A percentile compares a stretch with the other conserved stretches of the same genome.
Evolutionary conservation across 2,797 vertebrate species (phyloP).

Genomic region (Gymnothorax javanicus): DNA sequence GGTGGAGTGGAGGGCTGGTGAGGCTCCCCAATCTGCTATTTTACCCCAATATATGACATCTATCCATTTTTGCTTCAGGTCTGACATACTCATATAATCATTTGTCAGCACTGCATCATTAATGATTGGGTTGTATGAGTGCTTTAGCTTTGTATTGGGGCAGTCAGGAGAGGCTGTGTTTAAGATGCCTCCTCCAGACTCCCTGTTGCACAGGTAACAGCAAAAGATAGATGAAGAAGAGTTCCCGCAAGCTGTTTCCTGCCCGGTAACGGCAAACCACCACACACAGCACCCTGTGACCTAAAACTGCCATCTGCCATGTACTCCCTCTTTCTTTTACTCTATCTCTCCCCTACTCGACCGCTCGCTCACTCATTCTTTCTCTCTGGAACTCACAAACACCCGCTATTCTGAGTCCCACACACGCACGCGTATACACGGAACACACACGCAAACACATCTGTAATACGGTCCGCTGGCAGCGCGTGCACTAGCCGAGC

Average conservation of each 20-base stretch:
- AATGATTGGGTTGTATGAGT: not conserved
- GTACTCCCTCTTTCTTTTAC: not conserved
- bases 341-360: not conserved
- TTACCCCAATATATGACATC: not conserved
- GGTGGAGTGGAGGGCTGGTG: not conserved
- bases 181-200: not conserved
- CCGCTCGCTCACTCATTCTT: constrained; percentile 34
- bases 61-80: not conserved
- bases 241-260: constrained; percentile 57
- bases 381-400: constrained; percentile 47
- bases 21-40: not conserved
- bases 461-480: not conserved
- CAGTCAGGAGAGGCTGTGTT: not conserved
- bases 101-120: not conserved
- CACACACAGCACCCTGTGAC: constrained; percentile 45
- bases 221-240: constrained; percentile 29
- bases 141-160: not conserved
- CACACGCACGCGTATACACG: not conserved
- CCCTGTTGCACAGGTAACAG: not conserved
- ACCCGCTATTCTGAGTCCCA: not conserved
- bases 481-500: too few relatives aligned
- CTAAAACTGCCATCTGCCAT: constrained; percentile 64
- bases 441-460: not conserved
- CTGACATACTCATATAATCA: not conserved
- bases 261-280: constrained; percentile 49